Conservation (phyloP, 1,140 invertebrate genomes). For the Seison nebaliae region DNA sequence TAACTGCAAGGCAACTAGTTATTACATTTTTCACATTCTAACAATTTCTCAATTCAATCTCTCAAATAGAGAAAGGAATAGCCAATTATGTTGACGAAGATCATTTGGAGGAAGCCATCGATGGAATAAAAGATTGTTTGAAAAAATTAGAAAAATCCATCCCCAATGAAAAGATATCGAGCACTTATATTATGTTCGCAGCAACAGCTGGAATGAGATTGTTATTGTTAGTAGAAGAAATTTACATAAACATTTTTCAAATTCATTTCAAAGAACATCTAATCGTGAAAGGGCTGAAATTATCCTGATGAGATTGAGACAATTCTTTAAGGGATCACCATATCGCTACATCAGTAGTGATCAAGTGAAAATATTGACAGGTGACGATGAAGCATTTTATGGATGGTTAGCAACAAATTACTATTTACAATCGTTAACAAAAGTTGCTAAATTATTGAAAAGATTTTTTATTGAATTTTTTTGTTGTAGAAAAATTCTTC, state of each 20-base stretch:
- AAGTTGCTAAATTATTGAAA: not conserved
- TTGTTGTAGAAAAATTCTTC: not conserved
- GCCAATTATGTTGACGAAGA: no score
- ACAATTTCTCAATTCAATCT: no score
- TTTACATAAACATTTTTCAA: not conserved
- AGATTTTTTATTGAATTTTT: not conserved
- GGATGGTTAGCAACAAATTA: conserved; percentile 33
- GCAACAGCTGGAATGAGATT: conserved; percentile 12
- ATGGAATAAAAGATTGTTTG: conserved; percentile 10
- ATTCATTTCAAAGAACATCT: not conserved
- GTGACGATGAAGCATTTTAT: conserved; percentile 29
- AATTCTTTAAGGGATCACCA: not conserved
- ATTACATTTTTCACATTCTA: no score
- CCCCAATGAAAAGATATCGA: conserved; percentile 1
- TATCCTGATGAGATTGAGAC: no score
- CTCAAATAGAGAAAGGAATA: no score
- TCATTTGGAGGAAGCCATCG: no score
- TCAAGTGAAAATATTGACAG: conserved; percentile 23
- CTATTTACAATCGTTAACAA: conserved; percentile 15
- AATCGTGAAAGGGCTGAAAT: no score
- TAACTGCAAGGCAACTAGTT: no score
- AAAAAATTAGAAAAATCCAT: conserved; percentile 6
- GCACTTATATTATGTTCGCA: conserved; percentile 8
- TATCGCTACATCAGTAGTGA: conserved; percentile 3
- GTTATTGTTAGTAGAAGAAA: conserved; percentile 2